A percentile compares a stretch with the other conserved stretches of the same genome.
These are phyloP conservation scores for Pentalonia nigronervosa DNA, from an alignment of 1,140 invertebrate species.

Conservation along the genomic window DNA sequence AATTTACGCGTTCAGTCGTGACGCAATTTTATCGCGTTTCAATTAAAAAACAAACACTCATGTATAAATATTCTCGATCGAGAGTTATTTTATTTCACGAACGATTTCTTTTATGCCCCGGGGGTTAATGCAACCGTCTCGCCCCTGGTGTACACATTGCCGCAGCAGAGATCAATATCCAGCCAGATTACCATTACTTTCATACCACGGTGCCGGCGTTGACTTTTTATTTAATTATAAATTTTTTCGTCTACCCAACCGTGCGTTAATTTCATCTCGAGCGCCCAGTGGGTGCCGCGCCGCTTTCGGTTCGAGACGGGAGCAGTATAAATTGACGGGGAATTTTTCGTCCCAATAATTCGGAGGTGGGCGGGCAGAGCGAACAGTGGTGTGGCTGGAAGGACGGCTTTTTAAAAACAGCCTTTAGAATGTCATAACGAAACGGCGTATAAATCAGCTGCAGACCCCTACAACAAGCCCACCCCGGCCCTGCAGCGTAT, in stretches of 20 bases:
- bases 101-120: background rate
- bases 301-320: background rate
- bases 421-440: constrained; percentile 53
- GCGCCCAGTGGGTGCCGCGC: background rate
- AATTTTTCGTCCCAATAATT: constrained; percentile 42
- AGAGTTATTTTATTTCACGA: constrained; percentile 8
- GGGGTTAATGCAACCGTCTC: background rate
- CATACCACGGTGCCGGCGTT: background rate
- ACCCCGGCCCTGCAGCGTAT: background rate
- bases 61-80: background rate
- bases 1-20: background rate
- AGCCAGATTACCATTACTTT: background rate
- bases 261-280: constrained; percentile 20
- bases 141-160: background rate
- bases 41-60: background rate
- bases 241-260: constrained; percentile 19
- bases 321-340: constrained; percentile 11
- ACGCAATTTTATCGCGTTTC: background rate
- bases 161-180: constrained; percentile 27
- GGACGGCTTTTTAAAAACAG: constrained; percentile 18
- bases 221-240: constrained; percentile 50
- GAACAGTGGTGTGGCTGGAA: background rate
- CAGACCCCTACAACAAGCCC: constrained; percentile 27
- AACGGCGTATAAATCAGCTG: constrained; percentile 44
- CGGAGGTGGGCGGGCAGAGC: background rate